These are phyloP conservation scores for Drosophila tani DNA, from an alignment of 1,140 invertebrate genomes.

Conservation along the genomic window DNA sequence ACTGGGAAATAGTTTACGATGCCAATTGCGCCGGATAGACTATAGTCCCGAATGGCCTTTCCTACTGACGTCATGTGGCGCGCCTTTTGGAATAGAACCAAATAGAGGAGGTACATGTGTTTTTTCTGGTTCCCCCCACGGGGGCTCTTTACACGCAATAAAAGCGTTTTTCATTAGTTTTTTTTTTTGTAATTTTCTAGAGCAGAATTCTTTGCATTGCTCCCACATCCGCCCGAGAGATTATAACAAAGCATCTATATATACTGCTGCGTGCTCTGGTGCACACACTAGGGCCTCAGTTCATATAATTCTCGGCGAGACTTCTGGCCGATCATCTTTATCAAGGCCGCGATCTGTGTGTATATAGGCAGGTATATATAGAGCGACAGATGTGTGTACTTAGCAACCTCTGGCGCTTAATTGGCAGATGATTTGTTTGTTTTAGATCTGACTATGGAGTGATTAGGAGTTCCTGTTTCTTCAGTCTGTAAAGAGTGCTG, in stretches of 20 bases:
- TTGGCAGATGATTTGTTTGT: slow-evolving; percentile 47
- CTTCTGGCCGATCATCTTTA: slow-evolving; percentile 66
- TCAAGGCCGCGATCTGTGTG: slow-evolving; percentile 71
- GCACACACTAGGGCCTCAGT: slow-evolving; percentile 49
- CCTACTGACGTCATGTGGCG: slow-evolving; percentile 71
- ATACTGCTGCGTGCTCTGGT: slow-evolving; percentile 29
- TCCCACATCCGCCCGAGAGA: slow-evolving; percentile 63
- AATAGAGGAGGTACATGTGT: slow-evolving; percentile 12
- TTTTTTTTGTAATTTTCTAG: slow-evolving; percentile 30
- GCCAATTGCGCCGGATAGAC: slow-evolving; percentile 49
- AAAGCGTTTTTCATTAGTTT: slow-evolving; percentile 64
- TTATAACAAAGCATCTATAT: slow-evolving; percentile 53
- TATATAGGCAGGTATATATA: slow-evolving; percentile 29
- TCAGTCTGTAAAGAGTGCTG: no score
- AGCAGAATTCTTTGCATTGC: slow-evolving; percentile 71
- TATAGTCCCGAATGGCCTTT: slow-evolving; percentile 39
- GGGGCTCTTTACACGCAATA: slow-evolving; percentile 66
- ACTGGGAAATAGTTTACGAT: slow-evolving; percentile 22
- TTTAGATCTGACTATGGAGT: slow-evolving; percentile 3
- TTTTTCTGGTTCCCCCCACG: slow-evolving; percentile 25
- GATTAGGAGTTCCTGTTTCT: slow-evolving; percentile 15
- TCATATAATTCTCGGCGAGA: slow-evolving; percentile 53
- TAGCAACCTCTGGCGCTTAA: slow-evolving; percentile 41
- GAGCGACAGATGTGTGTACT: slow-evolving; percentile 33
- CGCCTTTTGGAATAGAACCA: slow-evolving; percentile 47